Base-by-base conservation (phyloP, 2,888 invertebrate genomes). In the Drosophila limbata region DNA sequence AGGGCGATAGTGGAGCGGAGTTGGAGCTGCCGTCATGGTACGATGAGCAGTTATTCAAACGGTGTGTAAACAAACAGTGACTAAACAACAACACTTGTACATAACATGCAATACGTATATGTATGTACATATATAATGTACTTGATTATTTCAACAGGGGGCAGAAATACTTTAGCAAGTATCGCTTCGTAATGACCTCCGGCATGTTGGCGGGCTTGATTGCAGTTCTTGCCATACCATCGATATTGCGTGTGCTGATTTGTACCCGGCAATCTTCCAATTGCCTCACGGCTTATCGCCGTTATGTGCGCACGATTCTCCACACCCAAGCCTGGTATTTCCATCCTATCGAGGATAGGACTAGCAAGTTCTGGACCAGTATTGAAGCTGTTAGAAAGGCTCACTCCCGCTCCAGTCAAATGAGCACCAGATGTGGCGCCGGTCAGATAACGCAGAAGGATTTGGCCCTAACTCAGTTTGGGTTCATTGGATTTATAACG, bases 391-490 rank as follows among this genome's bases (percentile, higher is more conserved):
- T 97, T 0, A 94, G 96, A 48, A 94, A 93, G 35, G 94, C 95
- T 3, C 97, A 97, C 86, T 92, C 95, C 37, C 93, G 94, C 1
- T 95, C 95, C 0, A 95, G 95, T 42, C 93, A 93, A 19, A 92
- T 93, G 0, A 92, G 94, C 11, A 92, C 92, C 93, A 93, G 94
- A 33, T 89, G 89, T 9, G 90, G 93, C 11, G 92, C 92, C 0
- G 94, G 94, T 0, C 93, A 93, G 39, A 95, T 97, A 37, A 95
- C 95, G 0, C 98, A 98, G 91, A 94, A 95, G 75, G 97, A 98
- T 90, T 95, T 98, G 94, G 96, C 96, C 0, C 91, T 98, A 10
- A 97, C 98, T 0, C 97, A 97, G 92, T 97, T 96, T 90, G 97
- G 97, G 3, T 98, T 98, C 90, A 94, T 98, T 89, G 98, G 97